Percentiles rank a stretch among this genome's conserved stretches.
Conservation (phyloP, 2,113 vertebrate genomes). For the Dromaius novaehollandiae region DNA sequence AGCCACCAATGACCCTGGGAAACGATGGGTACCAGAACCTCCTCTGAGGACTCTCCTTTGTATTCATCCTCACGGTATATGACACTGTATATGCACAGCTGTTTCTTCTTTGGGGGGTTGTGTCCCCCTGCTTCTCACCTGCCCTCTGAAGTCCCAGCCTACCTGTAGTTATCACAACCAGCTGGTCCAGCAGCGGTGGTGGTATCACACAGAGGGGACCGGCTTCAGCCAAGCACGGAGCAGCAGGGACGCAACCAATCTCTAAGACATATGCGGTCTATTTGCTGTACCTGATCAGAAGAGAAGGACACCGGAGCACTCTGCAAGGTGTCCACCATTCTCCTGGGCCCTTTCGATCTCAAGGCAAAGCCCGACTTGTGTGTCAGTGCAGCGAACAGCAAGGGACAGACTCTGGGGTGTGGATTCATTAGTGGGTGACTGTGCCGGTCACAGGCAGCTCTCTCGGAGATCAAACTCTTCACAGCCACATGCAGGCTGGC, state of each 20-base stretch:
- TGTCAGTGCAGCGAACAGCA: background rate
- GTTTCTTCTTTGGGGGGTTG: background rate
- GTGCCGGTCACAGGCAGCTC: background rate
- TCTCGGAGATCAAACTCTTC: background rate
- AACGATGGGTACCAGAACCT: background rate
- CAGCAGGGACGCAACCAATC: background rate
- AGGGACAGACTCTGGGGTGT: background rate
- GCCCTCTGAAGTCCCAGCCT: background rate
- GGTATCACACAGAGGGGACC: background rate
- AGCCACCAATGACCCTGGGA: background rate
- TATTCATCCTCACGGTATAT: background rate
- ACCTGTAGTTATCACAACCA: background rate
- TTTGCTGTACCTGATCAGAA: accelerated
- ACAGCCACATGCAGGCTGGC: background rate
- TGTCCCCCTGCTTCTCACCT: background rate
- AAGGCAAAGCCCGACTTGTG: background rate
- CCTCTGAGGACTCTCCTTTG: background rate
- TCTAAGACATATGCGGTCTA: accelerated
- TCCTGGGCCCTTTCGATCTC: background rate
- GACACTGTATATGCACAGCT: background rate
- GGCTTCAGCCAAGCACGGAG: background rate
- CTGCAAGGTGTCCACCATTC: accelerated
- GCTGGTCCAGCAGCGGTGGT: background rate
- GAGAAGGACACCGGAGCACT: accelerated
- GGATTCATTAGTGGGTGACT: background rate